Evolutionary conservation across 1,140 invertebrate species (phyloP).

Genomic region (Zeugodacus cucurbitae): DNA sequence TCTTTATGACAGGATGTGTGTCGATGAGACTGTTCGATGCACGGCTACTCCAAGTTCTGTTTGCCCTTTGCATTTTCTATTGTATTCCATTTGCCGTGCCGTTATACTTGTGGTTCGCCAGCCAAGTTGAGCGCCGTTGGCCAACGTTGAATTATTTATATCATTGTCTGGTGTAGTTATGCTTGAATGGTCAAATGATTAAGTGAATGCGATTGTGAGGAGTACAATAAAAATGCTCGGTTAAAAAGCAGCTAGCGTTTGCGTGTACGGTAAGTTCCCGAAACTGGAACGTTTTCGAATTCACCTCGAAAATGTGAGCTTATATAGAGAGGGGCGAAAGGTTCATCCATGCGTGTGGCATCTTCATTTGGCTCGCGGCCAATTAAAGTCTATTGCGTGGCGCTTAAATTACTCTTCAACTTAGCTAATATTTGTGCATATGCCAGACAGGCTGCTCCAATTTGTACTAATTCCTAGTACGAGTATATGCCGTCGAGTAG

Average conservation of each 20-base stretch:
- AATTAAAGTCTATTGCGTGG: neutral
- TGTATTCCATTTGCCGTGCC: neutral
- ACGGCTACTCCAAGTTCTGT: neutral
- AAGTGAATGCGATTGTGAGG: neutral
- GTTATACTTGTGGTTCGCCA: neutral
- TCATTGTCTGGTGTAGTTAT: neutral
- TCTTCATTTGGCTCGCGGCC: neutral
- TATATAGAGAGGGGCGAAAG: neutral
- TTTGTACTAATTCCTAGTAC: no score
- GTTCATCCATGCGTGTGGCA: neutral
- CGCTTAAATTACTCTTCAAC: neutral
- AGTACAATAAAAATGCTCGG: neutral
- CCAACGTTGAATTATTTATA: neutral
- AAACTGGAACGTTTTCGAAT: neutral
- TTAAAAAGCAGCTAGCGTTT: neutral
- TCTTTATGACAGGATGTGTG: no score
- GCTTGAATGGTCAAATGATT: neutral
- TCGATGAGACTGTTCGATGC: neutral
- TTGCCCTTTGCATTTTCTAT: neutral
- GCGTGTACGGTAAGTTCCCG: neutral
- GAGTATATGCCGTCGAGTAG: neutral
- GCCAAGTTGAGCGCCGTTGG: neutral
- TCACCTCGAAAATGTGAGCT: neutral
- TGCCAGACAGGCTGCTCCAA: neutral
- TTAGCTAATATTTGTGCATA: neutral